phyloP scores from a whole-genome alignment of 2,888 invertebrate genomes.

The Eulithis testata region DNA sequence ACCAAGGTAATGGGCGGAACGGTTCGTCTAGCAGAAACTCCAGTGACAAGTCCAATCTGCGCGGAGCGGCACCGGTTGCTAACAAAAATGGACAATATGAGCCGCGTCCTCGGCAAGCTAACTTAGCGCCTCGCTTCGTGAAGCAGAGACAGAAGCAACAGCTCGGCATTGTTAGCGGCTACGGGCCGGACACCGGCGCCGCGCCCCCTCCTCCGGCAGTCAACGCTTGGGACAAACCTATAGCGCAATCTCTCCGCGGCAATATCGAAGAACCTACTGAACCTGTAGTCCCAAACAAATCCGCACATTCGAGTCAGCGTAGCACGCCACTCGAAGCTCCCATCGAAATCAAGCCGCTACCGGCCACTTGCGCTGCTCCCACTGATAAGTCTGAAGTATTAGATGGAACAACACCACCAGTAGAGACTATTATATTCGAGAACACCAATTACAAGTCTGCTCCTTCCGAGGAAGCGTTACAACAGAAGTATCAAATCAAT shows the following conservation, averaged over 20 bases:
- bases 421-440: constrained; percentile 95
- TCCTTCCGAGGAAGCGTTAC: constrained; percentile 87
- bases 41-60: constrained; percentile 69
- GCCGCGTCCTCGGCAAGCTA: constrained; percentile 82
- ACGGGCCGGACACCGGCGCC: constrained; percentile 82
- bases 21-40: constrained; percentile 74
- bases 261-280: constrained; percentile 76
- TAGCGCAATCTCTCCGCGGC: constrained; percentile 87
- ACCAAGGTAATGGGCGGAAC: constrained; percentile 76
- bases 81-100: constrained; percentile 75
- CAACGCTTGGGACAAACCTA: constrained; percentile 95
- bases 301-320: constrained; percentile 74
- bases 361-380: constrained; percentile 56
- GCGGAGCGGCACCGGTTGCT: constrained; percentile 65
- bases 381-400: constrained; percentile 85
- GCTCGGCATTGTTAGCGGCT: constrained; percentile 70
- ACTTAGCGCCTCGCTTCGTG: constrained; percentile 91
- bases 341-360: constrained; percentile 61
- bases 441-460: constrained; percentile 95
- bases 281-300: constrained; percentile 60
- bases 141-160: constrained; percentile 88
- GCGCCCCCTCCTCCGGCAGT: constrained; percentile 89
- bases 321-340: constrained; percentile 75
- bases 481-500: constrained; percentile 85
- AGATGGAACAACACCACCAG: constrained; percentile 91